Conservation (phyloP, 1,140 invertebrate species). For the Adoxophyes honmai region DNA sequence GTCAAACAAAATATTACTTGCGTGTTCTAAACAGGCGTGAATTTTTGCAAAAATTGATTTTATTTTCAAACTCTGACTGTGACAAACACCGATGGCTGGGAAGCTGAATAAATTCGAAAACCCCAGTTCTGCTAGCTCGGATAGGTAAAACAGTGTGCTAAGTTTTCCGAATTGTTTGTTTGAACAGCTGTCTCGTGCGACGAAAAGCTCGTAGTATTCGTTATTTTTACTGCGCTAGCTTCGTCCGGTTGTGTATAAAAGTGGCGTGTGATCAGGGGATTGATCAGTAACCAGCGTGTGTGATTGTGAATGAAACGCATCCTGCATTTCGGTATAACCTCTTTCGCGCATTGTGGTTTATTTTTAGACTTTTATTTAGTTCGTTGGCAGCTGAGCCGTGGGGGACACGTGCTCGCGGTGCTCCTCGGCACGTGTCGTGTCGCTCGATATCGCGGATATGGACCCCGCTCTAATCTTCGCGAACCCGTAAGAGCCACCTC, state of each 20-base stretch:
- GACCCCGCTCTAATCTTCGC: slow-evolving; percentile 50
- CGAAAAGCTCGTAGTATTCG: slow-evolving; percentile 45
- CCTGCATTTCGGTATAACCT: slow-evolving; percentile 54
- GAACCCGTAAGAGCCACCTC: slow-evolving; percentile 48
- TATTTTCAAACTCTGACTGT: slow-evolving; percentile 13
- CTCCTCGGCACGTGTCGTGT: slow-evolving; percentile 26
- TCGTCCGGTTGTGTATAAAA: slow-evolving; percentile 33
- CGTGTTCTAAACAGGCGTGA: slow-evolving; percentile 2
- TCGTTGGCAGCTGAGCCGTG: slow-evolving; percentile 55
- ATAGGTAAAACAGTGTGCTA: slow-evolving; percentile 81
- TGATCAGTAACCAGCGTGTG: background rate
- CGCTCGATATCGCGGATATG: slow-evolving; percentile 42
- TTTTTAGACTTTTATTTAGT: slow-evolving; percentile 72
- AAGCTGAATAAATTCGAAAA: slow-evolving; percentile 85
- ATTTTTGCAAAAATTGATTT: slow-evolving; percentile 15
- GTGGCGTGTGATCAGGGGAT: slow-evolving; percentile 28
- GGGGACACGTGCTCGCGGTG: slow-evolving; percentile 53
- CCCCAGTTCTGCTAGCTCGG: slow-evolving; percentile 89
- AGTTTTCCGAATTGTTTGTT: slow-evolving; percentile 59
- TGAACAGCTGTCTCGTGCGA: slow-evolving; percentile 66
- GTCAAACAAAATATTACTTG: slow-evolving; percentile 15
- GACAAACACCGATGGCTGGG: slow-evolving; percentile 79
- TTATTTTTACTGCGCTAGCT: slow-evolving; percentile 45
- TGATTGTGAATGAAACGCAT: slow-evolving; percentile 16
- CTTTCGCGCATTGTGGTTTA: slow-evolving; percentile 61